A percentile compares a stretch with the other conserved stretches of the same genome.
phyloP scores from a whole-genome alignment of 2,888 invertebrate genomes.

The Erpobdella octoculata region DNA sequence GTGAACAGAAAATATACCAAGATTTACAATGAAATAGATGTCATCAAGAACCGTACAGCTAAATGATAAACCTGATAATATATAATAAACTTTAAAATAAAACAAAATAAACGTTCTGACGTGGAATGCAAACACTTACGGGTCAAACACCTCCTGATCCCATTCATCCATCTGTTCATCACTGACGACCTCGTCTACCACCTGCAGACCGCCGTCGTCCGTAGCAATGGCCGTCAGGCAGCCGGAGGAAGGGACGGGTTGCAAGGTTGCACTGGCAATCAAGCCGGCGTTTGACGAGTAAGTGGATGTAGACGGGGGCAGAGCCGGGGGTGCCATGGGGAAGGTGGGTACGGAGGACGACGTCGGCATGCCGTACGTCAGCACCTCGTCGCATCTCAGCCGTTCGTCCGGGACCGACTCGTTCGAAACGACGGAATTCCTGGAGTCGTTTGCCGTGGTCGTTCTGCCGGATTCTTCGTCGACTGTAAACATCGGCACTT shows the following conservation, averaged over 20 bases:
- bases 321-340: background rate
- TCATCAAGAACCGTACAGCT: background rate
- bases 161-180: conserved; percentile 58
- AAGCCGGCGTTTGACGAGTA: background rate
- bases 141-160: conserved; percentile 69
- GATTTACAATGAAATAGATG: background rate
- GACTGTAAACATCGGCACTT: conserved; percentile 39
- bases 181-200: conserved; percentile 41
- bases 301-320: background rate
- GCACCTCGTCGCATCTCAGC: conserved; percentile 17
- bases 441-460: background rate
- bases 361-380: background rate
- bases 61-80: background rate
- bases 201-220: background rate
- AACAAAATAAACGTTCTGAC: background rate
- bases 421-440: conserved; percentile 12
- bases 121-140: conserved; percentile 49
- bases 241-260: conserved; percentile 16
- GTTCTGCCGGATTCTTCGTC: background rate
- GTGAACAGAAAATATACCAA: background rate
- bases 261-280: conserved; percentile 23
- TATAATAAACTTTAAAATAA: background rate
- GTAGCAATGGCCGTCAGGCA: conserved; percentile 9
- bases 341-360: background rate
- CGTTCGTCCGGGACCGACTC: conserved; percentile 14